Conservation (phyloP, 1,140 invertebrate species). For the Xylocopa sonorina region DNA sequence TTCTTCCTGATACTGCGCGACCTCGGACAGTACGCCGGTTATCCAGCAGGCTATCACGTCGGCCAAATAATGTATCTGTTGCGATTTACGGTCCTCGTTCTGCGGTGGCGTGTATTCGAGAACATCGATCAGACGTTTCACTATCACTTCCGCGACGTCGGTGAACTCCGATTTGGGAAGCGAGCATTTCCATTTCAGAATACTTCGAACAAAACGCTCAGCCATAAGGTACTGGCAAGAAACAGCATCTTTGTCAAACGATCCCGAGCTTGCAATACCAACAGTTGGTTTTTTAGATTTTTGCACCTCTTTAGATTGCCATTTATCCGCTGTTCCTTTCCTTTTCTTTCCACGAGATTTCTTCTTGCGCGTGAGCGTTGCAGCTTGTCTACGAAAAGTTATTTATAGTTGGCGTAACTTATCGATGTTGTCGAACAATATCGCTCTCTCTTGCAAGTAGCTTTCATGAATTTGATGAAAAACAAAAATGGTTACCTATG, state of each 20-base stretch:
- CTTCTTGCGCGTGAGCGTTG: slow-evolving; percentile 52
- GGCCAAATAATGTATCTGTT: slow-evolving; percentile 75
- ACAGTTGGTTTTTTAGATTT: not conserved
- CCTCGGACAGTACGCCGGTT: slow-evolving; percentile 70
- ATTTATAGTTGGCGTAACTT: too few species aligned
- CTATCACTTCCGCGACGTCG: slow-evolving; percentile 73
- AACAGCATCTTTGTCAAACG: slow-evolving; percentile 63
- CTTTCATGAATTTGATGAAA: not conserved
- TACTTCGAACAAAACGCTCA: slow-evolving; percentile 73
- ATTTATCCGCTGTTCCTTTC: slow-evolving; percentile 3
- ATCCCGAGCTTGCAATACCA: not conserved
- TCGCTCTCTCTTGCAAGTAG: not conserved
- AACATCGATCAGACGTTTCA: slow-evolving; percentile 63
- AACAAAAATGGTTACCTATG: not conserved
- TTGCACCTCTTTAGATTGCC: slow-evolving; percentile 12
- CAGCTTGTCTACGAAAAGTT: slow-evolving; percentile 70
- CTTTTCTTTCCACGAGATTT: slow-evolving; percentile 49
- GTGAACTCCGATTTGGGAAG: slow-evolving; percentile 70
- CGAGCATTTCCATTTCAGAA: slow-evolving; percentile 70
- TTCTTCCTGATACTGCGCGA: slow-evolving; percentile 63
- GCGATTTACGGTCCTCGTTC: slow-evolving; percentile 68
- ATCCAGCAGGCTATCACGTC: slow-evolving; percentile 77
- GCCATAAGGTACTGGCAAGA: slow-evolving; percentile 74
- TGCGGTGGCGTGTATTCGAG: slow-evolving; percentile 62
- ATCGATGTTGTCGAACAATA: too few species aligned